phyloP scores from a whole-genome alignment of 1,140 invertebrate species.

The Eciton burchellii region DNA sequence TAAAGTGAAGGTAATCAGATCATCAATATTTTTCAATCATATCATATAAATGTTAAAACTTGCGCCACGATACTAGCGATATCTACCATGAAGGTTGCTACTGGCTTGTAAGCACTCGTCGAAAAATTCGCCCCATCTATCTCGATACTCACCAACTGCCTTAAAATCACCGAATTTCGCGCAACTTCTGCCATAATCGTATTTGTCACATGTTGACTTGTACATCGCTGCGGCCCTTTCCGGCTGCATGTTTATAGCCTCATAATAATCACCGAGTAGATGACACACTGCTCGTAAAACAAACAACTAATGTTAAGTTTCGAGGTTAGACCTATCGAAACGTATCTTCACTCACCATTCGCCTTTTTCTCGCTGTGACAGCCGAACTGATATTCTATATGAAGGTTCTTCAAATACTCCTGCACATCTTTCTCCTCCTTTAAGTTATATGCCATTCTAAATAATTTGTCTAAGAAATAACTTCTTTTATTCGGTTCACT shows the following conservation, averaged over 20 bases:
- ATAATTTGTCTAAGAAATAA: not conserved
- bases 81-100: slow-evolving; percentile 11
- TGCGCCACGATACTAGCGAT: not conserved
- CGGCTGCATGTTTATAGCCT: slow-evolving; percentile 92
- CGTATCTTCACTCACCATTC: slow-evolving; percentile 87
- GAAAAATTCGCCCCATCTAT: not conserved
- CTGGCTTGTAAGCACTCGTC: not conserved
- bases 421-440: slow-evolving; percentile 94
- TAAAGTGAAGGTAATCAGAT: too few relatives aligned
- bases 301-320: slow-evolving; percentile 25
- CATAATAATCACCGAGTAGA: slow-evolving; percentile 94
- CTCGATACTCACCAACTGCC: slow-evolving; percentile 87
- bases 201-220: slow-evolving; percentile 94
- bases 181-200: slow-evolving; percentile 93
- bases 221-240: slow-evolving; percentile 92
- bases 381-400: slow-evolving; percentile 96
- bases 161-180: slow-evolving; percentile 92
- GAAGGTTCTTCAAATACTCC: slow-evolving; percentile 94
- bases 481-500: not conserved
- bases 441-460: slow-evolving; percentile 91
- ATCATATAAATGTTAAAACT: slow-evolving; percentile 10
- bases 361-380: slow-evolving; percentile 94
- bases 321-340: slow-evolving; percentile 62
- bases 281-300: slow-evolving; percentile 92
- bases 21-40: too few relatives aligned